Percentiles rank a stretch among this genome's conserved stretches.
These are phyloP conservation scores for Mesitornis unicolor DNA, from an alignment of 2,113 vertebrate genomes.

Conservation along the genomic window DNA sequence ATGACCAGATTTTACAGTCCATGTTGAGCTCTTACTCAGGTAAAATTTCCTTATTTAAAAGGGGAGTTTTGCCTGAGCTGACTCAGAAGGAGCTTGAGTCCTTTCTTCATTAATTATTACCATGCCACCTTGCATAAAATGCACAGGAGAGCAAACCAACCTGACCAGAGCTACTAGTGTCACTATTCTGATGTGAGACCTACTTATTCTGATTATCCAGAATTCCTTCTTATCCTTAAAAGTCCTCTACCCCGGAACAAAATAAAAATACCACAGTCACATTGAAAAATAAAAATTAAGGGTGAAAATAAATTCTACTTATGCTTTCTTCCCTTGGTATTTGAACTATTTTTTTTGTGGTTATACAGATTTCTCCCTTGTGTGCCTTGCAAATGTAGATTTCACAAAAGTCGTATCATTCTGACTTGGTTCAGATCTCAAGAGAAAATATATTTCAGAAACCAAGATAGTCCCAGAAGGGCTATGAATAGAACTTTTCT, in stretches of 20 bases:
- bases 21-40: neutral
- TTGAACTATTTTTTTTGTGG: neutral
- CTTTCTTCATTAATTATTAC: neutral
- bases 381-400: neutral
- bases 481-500: neutral
- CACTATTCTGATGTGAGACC: neutral
- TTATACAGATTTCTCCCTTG: neutral
- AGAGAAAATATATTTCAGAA: neutral
- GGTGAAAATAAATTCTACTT: neutral
- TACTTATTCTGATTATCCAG: neutral
- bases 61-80: neutral
- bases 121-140: neutral
- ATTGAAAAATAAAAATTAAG: neutral
- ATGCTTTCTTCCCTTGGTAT: neutral
- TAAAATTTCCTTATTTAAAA: constrained; percentile 14
- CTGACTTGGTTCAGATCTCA: neutral
- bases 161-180: neutral
- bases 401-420: neutral
- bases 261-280: too few species aligned
- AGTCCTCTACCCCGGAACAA: neutral
- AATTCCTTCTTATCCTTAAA: neutral
- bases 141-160: neutral
- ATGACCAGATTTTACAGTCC: neutral
- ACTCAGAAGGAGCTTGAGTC: neutral
- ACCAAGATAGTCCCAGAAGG: neutral